Evolutionary conservation across 1,140 invertebrate species (phyloP).

Genomic region (Saccostrea echinata): DNA sequence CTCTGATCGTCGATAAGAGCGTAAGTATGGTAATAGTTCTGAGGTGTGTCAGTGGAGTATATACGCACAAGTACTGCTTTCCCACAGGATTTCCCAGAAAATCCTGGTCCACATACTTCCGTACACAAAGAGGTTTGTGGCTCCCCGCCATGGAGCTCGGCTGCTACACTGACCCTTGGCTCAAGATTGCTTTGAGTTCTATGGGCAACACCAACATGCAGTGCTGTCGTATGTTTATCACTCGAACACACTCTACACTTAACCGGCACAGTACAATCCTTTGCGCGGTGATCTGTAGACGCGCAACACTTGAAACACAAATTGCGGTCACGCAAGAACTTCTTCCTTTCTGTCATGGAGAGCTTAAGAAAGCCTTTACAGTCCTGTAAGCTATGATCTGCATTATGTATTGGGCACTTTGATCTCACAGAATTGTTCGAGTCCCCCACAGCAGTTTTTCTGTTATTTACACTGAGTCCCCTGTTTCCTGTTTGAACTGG

Average conservation of each 20-base stretch:
- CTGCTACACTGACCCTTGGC: not conserved
- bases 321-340: slow-evolving; percentile 14
- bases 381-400: slow-evolving; percentile 31
- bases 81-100: slow-evolving; percentile 38
- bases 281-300: not conserved
- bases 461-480: not conserved
- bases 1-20: slow-evolving; percentile 44
- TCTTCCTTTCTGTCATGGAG: slow-evolving; percentile 37
- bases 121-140: not conserved
- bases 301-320: slow-evolving; percentile 46
- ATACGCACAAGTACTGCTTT: slow-evolving; percentile 30
- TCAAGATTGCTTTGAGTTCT: not conserved
- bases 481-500: not conserved
- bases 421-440: not conserved
- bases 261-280: not conserved
- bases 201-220: not conserved
- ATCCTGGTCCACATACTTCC: slow-evolving; percentile 29
- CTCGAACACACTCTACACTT: not conserved
- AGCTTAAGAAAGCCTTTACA: slow-evolving; percentile 26
- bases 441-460: not conserved
- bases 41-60: not conserved
- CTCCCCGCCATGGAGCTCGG: not conserved
- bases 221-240: slow-evolving; percentile 3
- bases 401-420: not conserved
- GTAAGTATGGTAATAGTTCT: slow-evolving; percentile 20